Base-by-base conservation (phyloP, 2,888 invertebrate species). In the Lacanobia wlatinum region DNA sequence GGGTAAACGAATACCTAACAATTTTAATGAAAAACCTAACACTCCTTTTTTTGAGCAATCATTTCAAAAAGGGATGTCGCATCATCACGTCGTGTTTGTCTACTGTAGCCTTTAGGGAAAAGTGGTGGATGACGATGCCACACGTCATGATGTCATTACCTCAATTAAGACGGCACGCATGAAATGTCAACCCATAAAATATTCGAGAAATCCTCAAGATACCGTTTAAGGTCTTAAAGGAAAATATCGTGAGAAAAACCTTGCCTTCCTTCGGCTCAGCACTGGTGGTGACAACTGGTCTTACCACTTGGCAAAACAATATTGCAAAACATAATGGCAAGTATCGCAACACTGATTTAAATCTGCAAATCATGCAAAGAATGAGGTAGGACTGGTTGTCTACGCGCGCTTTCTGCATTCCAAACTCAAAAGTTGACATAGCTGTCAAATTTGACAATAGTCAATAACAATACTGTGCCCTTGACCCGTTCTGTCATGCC, bases 381-480 rank as follows among this genome's bases (percentile, higher is more conserved):
- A 76, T 70, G 59, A 61, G 43, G 73, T 63, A 73, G 72, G 68
- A 73, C 76, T 52, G 34, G 82, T 78, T 73, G 76, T 67, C 63
- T 50, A 55, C 64, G 63, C 70, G 69, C 53, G 76, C 83, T 76
- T 85, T 83, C 79, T 75, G 79, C 86, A 85, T 85, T 85, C 85
- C 84, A 80, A 79, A 80, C 16, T 85, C 65, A 78, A 85, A 81
- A 77, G 73, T 72, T 76, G 81, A 85, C 87, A 88, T 80, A 89
- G 87, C 92, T 94, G 93, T 93, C 94, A 93, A 89, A 91, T 80
- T 81, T 89, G 89, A 93, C 92, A 93, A 90, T 89, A 84, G 87
- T 72, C 79, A 85, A 86, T 86, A 89, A 88, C 86, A 87, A 87
- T 88, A 70, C 71, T 65, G 77, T 71, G 88, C 77, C 94, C 93